These are phyloP conservation scores for Rattus norvegicus DNA, from an alignment of 2,113 vertebrate genomes.

Conservation along the genomic window GRCr8 NC_086029.1:89817001-89817500, in stretches of 20 bases:
- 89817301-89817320: background rate
- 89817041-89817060: background rate
- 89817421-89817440: background rate
- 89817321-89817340: background rate
- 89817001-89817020: background rate
- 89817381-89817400: background rate
- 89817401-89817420: background rate
- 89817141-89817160: background rate
- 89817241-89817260: background rate
- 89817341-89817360: background rate
- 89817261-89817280: background rate
- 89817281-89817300: background rate
- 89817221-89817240: background rate
- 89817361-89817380: background rate
- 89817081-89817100: background rate
- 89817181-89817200: no score
- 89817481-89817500: background rate
- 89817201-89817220: no score
- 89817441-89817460: background rate
- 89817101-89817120: background rate
- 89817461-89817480: background rate
- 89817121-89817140: background rate
- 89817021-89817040: background rate
- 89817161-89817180: background rate
- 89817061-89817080: background rate